phyloP scores from a whole-genome alignment of 2,888 invertebrate genomes.

The Meghimatium bilineatum region DNA sequence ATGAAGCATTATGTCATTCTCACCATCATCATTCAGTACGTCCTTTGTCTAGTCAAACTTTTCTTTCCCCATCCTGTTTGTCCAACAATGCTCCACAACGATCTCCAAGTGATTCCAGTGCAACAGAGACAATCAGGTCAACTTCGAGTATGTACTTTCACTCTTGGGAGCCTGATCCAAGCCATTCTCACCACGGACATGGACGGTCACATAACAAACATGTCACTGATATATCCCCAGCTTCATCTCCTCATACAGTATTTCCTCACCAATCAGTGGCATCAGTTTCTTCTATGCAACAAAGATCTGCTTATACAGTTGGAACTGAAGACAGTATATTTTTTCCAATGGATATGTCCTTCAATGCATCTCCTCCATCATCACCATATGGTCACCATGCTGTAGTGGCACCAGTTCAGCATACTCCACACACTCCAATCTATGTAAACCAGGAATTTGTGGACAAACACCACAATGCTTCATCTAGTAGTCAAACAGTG shows the following conservation, averaged over 20 bases:
- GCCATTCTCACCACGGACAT: neutral
- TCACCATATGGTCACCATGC: slow-evolving; percentile 4
- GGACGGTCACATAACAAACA: neutral
- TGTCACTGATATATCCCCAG: slow-evolving; percentile 16
- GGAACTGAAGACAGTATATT: slow-evolving; percentile 29
- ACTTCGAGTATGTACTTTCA: neutral
- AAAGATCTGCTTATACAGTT: neutral
- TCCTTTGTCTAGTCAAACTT: neutral
- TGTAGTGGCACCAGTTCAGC: neutral
- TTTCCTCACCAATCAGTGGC: slow-evolving; percentile 1
- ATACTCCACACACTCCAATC: slow-evolving; percentile 4
- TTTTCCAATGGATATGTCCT: slow-evolving; percentile 40
- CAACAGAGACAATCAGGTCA: slow-evolving; percentile 35
- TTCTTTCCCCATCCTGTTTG: neutral
- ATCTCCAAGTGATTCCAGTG: slow-evolving; percentile 42
- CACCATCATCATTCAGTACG: slow-evolving; percentile 16
- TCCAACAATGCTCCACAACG: slow-evolving; percentile 15
- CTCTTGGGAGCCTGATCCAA: neutral
- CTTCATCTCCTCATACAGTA: slow-evolving; percentile 18
- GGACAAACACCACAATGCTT: slow-evolving; percentile 13
- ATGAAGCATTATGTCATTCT: slow-evolving; percentile 3
- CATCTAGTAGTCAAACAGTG: slow-evolving; percentile 16
- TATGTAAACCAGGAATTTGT: slow-evolving; percentile 50
- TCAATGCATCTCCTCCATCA: slow-evolving; percentile 35
- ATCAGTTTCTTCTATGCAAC: neutral